phyloP scores from a whole-genome alignment of 2,797 vertebrate species.

The Lepus oiostolus region DNA sequence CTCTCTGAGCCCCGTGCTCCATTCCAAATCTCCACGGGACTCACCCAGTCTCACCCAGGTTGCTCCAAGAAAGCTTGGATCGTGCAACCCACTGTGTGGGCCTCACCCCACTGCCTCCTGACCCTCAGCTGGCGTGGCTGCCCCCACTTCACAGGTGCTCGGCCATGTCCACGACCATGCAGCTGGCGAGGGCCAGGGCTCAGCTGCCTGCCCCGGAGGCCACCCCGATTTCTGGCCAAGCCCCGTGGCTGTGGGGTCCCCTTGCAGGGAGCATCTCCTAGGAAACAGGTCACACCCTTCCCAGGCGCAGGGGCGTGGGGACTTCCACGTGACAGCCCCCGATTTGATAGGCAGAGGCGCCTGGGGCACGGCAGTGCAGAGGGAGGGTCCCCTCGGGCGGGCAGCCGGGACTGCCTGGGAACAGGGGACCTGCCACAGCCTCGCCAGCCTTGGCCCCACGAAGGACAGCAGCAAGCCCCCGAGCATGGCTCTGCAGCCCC shows the following conservation, averaged over 20 bases:
- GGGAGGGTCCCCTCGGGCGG: no score
- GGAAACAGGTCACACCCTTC: no score
- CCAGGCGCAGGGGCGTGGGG: fast-evolving
- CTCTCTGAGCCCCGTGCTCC: no score
- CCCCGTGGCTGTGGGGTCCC: no score
- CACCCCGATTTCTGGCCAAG: background rate
- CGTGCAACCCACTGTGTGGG: fast-evolving
- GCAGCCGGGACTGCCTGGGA: no score
- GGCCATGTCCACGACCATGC: background rate
- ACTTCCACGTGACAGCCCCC: fast-evolving
- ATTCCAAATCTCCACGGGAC: no score
- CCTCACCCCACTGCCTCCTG: fast-evolving
- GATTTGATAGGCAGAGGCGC: background rate
- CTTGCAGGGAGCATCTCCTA: no score
- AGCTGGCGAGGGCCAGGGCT: background rate
- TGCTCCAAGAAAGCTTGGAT: fast-evolving
- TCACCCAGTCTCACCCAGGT: background rate
- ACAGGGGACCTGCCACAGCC: background rate
- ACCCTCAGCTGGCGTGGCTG: background rate
- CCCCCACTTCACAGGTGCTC: background rate
- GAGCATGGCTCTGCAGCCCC: background rate
- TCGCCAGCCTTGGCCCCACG: background rate
- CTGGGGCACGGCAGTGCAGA: fast-evolving
- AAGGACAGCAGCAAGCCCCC: no score
- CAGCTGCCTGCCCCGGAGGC: background rate